phyloP scores from a whole-genome alignment of 2,888 invertebrate species.

The Hemithea aestivaria region DNA sequence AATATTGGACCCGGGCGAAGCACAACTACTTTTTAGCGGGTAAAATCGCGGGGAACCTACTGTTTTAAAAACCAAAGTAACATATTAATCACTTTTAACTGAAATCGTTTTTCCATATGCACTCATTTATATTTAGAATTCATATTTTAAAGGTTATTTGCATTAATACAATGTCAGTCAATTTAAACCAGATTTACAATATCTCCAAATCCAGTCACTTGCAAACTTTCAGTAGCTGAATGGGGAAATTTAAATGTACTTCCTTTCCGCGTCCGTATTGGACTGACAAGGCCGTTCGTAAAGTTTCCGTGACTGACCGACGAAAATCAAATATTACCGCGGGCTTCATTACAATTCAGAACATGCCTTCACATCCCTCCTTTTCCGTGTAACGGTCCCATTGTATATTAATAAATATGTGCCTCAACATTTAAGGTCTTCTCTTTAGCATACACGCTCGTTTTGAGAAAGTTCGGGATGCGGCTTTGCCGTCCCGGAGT shows the following conservation, averaged over 20 bases:
- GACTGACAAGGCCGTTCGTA: constrained; percentile 45
- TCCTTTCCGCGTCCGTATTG: constrained; percentile 1
- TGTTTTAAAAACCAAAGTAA: no score
- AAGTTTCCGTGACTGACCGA: constrained; percentile 40
- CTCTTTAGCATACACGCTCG: constrained; percentile 14
- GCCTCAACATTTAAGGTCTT: constrained; percentile 15
- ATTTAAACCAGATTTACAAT: no score
- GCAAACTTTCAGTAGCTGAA: neutral
- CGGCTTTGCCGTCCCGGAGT: no score
- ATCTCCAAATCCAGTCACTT: no score
- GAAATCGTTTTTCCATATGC: no score
- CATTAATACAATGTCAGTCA: no score
- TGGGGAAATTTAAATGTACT: neutral
- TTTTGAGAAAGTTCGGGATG: constrained; percentile 2
- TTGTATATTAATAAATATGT: constrained; percentile 18
- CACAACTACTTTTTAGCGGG: no score
- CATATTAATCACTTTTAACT: no score
- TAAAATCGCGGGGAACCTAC: no score
- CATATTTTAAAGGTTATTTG: no score
- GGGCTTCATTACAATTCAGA: constrained; percentile 56
- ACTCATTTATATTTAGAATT: no score
- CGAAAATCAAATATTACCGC: constrained; percentile 45
- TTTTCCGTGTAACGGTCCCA: constrained; percentile 21
- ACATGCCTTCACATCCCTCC: constrained; percentile 37
- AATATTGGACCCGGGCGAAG: no score